These are phyloP conservation scores for Oenanthe melanoleuca DNA, from an alignment of 2,113 vertebrate species.

Conservation along the genomic window DNA sequence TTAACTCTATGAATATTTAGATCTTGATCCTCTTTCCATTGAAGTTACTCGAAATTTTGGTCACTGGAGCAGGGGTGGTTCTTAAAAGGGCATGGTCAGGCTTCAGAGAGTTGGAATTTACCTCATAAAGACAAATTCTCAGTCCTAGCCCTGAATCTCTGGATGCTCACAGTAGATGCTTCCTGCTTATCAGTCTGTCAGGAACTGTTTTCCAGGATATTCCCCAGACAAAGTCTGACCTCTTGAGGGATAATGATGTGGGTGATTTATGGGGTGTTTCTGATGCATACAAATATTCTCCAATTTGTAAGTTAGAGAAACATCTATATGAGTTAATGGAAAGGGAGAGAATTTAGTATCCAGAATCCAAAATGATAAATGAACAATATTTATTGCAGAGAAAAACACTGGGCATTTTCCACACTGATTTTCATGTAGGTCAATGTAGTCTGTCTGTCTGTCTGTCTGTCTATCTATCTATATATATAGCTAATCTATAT, in stretches of 20 bases:
- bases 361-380: background rate
- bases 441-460: background rate
- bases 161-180: background rate
- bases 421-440: background rate
- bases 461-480: background rate
- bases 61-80: background rate
- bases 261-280: background rate
- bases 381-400: background rate
- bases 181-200: background rate
- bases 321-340: background rate
- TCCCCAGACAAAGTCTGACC: background rate
- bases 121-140: background rate
- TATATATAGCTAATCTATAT: background rate
- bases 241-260: background rate
- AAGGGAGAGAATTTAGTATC: background rate
- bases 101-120: background rate
- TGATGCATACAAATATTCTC: background rate
- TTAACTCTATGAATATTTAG: background rate
- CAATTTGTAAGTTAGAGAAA: background rate
- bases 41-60: background rate
- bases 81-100: background rate
- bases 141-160: background rate
- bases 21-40: background rate
- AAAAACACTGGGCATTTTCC: background rate
- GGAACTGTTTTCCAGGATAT: background rate